Conservation (phyloP, 2,113 vertebrate genomes). For the Benitochromis conjunctus region DNA sequence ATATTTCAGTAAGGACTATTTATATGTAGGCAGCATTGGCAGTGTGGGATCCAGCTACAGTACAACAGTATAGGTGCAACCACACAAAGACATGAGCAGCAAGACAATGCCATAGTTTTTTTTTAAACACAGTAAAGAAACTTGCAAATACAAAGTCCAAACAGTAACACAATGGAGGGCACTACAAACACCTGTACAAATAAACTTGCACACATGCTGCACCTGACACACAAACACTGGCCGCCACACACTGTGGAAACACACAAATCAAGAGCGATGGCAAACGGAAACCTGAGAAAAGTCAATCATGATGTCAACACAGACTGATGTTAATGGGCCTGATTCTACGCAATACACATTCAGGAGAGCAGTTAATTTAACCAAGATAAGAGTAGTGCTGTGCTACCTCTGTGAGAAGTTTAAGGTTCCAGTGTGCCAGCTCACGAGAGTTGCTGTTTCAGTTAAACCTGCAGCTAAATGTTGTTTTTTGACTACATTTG, state of each 20-base stretch:
- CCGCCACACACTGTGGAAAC: slow-evolving; percentile 34
- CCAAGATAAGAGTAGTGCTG: neutral
- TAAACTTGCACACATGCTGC: slow-evolving; percentile 31
- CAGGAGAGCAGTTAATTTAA: neutral
- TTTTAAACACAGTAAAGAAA: slow-evolving; percentile 18
- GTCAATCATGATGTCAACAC: slow-evolving; percentile 46
- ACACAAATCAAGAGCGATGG: slow-evolving; percentile 20
- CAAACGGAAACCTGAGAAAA: slow-evolving; percentile 45
- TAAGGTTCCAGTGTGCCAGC: neutral
- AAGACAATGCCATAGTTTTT: slow-evolving; percentile 8
- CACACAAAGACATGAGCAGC: slow-evolving; percentile 2
- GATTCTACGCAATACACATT: slow-evolving; percentile 45
- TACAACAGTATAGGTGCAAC: neutral
- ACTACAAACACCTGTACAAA: slow-evolving; percentile 56
- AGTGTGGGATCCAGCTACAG: neutral
- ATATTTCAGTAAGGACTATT: slow-evolving; percentile 14
- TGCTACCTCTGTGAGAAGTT: neutral
- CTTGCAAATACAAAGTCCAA: slow-evolving; percentile 33
- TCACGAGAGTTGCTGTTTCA: neutral
- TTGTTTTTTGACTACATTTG: neutral
- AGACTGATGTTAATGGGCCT: slow-evolving; percentile 40
- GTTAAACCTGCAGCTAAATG: neutral
- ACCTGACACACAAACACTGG: slow-evolving; percentile 35
- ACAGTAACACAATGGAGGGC: slow-evolving; percentile 33
- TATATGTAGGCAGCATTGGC: slow-evolving; percentile 5